Base-by-base conservation (phyloP, 1,140 invertebrate species). In the Lasioglossum albipes region DNA sequence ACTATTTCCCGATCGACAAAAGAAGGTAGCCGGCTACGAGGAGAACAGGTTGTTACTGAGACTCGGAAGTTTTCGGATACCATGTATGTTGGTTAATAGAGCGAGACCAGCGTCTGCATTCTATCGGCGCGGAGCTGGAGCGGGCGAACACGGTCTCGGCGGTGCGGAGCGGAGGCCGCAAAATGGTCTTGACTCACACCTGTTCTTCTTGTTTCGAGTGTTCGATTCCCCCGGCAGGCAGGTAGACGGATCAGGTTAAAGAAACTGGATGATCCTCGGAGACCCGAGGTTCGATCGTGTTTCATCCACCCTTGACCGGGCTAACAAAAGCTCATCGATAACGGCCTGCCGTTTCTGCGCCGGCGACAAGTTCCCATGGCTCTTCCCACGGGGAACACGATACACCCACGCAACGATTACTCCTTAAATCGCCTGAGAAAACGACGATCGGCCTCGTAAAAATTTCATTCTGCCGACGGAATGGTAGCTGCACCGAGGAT, bases 271-370 rank as follows among this genome's bases (percentile, higher is more conserved):
- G 73, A 86, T 79, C 80, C 65, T 16, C 18, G 36, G 61, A n/a
- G 54, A 9, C 18, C 62, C 22, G 52, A 36, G 54, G 54, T 71
- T 83, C 84, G 76, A 86, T 86, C 76, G 84, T 64, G 81, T 86
- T 83, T 85, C 84, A 79, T 65, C 61, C 22, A 71, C 22, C 70
- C 57, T 75, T 76, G 70, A 64, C 83, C 69, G 75, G 62, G 67
- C 61, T 61, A 86, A 85, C 79, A 85, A 86, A 82, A 82, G 79
- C 75, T 85, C 71, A 75, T 86, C 83, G 79, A 79, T 83, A 80
- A 71, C 73, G 62, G 20, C 61, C 64, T 75, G 80, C 36, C 59
- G 71, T 71, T 82, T 76, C 45, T 77, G 57, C 22, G 52, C 52
- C 79, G 79, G 77, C 81, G 81, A 86, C 76, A 75, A 86, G 76